These are phyloP conservation scores for Drosophila rhopaloa DNA, from an alignment of 1,140 invertebrate species.

Conservation along the genomic window DNA sequence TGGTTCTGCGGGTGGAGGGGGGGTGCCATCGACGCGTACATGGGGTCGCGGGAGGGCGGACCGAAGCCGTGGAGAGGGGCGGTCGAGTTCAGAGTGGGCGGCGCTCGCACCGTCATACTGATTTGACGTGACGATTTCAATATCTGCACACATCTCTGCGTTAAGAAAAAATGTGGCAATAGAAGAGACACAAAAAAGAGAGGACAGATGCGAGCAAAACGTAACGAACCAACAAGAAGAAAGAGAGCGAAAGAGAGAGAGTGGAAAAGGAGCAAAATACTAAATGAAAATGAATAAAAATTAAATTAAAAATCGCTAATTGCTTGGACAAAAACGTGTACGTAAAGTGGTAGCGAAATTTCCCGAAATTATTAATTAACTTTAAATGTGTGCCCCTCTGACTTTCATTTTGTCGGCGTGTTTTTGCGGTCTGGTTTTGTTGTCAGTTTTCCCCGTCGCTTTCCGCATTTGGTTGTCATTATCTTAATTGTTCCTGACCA, in stretches of 20 bases:
- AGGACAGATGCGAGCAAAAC: conserved; percentile 71
- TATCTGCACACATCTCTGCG: conserved; percentile 89
- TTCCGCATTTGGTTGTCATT: conserved; percentile 47
- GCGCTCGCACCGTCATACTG: conserved; percentile 93
- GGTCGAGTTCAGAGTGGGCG: conserved; percentile 85
- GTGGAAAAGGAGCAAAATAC: conserved; percentile 43
- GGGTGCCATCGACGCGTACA: conserved; percentile 84
- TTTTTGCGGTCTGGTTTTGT: conserved; percentile 40
- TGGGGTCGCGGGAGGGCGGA: conserved; percentile 82
- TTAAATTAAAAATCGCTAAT: conserved; percentile 26
- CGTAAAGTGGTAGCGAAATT: conserved; percentile 13
- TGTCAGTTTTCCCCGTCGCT: conserved; percentile 3
- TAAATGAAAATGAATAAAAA: conserved; percentile 31
- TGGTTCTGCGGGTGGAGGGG: conserved; percentile 71
- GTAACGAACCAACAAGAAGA: conserved; percentile 65
- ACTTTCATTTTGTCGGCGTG: conserved; percentile 10
- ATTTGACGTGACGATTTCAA: conserved; percentile 93
- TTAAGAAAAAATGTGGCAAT: conserved; percentile 85
- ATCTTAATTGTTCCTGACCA: conserved; percentile 68
- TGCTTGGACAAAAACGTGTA: conserved; percentile 27
- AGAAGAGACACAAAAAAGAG: conserved; percentile 84
- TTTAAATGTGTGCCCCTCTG: conserved; percentile 26
- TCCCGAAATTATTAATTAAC: conserved; percentile 29
- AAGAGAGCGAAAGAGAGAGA: conserved; percentile 38
- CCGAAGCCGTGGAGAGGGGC: conserved; percentile 85